Evolutionary conservation across 2,113 vertebrate species (phyloP).

Genomic region (Oxyruncus cristatus): DNA sequence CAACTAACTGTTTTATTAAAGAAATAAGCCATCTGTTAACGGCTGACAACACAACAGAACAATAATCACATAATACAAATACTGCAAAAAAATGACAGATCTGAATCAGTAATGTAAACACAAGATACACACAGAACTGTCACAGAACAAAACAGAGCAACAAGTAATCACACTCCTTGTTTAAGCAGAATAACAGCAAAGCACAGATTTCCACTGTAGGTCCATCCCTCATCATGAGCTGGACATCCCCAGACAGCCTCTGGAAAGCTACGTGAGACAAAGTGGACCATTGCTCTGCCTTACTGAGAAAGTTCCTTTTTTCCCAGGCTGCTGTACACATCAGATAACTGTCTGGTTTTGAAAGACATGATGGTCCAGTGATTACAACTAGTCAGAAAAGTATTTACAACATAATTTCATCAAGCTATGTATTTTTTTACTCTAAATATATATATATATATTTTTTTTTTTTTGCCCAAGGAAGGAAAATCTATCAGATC

Average conservation of each 20-base stretch:
- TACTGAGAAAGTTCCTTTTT: background rate
- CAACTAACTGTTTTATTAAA: background rate
- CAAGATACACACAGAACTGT: background rate
- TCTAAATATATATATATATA: background rate
- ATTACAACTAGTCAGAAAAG: background rate
- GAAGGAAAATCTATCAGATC: background rate
- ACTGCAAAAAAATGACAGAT: background rate
- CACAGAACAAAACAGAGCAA: background rate
- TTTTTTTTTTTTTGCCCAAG: background rate
- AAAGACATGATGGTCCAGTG: background rate
- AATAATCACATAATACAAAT: background rate
- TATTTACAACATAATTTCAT: background rate
- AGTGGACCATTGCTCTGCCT: background rate
- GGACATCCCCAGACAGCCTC: background rate
- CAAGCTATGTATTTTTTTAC: background rate
- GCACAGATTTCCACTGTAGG: background rate
- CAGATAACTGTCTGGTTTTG: background rate
- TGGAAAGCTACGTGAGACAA: background rate
- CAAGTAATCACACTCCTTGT: background rate
- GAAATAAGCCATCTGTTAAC: background rate
- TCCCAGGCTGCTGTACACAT: background rate
- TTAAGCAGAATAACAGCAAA: background rate
- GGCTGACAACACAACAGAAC: background rate
- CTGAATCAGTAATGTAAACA: background rate
- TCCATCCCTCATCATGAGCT: background rate